A percentile compares a stretch with the other conserved stretches of the same genome.
Conservation (phyloP, 2,888 invertebrate species). For the Amiota communis region DNA sequence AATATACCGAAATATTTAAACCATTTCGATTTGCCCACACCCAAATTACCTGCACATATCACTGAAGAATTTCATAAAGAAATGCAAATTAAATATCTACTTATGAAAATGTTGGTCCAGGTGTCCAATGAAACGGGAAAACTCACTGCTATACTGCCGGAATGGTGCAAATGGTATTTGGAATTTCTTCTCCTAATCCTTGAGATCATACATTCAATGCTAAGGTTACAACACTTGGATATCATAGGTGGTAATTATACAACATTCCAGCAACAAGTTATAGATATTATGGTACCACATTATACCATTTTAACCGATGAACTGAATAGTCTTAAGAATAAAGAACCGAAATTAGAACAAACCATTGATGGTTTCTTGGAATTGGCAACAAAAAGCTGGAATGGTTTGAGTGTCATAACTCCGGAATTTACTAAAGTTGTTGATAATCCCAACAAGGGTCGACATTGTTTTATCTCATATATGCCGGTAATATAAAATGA, state of each 20-base stretch:
- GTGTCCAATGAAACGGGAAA: constrained; percentile 32
- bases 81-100: constrained; percentile 60
- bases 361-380: constrained; percentile 27
- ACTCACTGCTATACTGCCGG: constrained; percentile 15
- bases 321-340: constrained; percentile 11
- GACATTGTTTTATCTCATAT: constrained; percentile 63
- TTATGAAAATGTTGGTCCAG: constrained; percentile 32
- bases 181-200: constrained; percentile 51
- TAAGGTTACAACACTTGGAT: constrained; percentile 53
- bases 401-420: not conserved
- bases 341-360: not conserved
- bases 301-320: constrained; percentile 14
- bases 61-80: constrained; percentile 54
- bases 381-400: not conserved
- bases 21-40: constrained; percentile 39
- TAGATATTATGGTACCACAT: constrained; percentile 48
- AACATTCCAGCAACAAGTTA: constrained; percentile 57
- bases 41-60: constrained; percentile 38
- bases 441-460: constrained; percentile 37
- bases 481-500: constrained; percentile 53
- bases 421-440: not conserved
- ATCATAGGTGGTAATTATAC: constrained; percentile 32
- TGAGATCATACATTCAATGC: constrained; percentile 52
- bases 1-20: constrained; percentile 43
- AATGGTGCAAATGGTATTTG: constrained; percentile 29